Conservation (phyloP, 2,888 invertebrate genomes). For the Lutraria lutraria region DNA sequence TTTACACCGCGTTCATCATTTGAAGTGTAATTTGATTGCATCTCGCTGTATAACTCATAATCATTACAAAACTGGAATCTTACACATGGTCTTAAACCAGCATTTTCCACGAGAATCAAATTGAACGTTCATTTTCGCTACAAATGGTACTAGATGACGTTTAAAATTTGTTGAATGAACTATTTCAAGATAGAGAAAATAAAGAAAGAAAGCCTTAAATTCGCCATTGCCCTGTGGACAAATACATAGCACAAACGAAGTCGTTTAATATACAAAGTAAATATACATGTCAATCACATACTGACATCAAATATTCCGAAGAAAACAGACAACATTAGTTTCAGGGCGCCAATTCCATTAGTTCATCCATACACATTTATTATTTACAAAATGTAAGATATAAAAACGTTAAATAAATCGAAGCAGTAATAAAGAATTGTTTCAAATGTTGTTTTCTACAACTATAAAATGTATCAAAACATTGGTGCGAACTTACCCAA, state of each 20-base stretch:
- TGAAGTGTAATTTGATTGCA: not conserved
- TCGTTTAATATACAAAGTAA: not conserved
- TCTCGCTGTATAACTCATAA: not conserved
- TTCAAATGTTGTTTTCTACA: not conserved
- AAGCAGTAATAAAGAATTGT: not conserved
- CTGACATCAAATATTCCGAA: not conserved
- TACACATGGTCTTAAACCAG: too few species aligned
- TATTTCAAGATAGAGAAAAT: not conserved
- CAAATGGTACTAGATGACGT: too few species aligned
- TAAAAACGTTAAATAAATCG: not conserved
- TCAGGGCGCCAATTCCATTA: not conserved
- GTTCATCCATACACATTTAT: not conserved
- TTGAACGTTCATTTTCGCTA: too few species aligned
- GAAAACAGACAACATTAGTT: not conserved
- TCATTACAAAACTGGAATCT: too few species aligned
- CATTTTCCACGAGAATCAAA: too few species aligned
- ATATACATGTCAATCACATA: not conserved
- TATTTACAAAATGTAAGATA: not conserved
- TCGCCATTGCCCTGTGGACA: not conserved
- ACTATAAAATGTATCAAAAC: not conserved
- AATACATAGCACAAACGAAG: not conserved
- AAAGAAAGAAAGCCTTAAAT: not conserved
- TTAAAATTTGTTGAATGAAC: too few species aligned
- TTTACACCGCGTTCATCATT: not conserved
- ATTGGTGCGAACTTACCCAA: not conserved